A percentile compares a stretch with the other conserved stretches of the same genome.
phyloP scores from a whole-genome alignment of 2,113 vertebrate species.

The Zingel zingel region DNA sequence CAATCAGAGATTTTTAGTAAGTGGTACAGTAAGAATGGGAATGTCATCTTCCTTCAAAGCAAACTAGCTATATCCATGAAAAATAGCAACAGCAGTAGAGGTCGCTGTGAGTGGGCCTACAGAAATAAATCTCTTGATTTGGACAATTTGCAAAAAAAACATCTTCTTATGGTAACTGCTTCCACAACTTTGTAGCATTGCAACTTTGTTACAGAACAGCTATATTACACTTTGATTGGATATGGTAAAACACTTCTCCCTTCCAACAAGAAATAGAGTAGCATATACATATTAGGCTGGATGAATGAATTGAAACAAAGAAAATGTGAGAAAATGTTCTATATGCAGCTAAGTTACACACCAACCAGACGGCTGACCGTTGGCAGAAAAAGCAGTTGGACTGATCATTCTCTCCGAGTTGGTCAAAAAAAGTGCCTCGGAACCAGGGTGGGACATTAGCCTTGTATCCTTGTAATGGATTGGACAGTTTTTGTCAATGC shows the following conservation, averaged over 20 bases:
- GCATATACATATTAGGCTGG: not conserved
- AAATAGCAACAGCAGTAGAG: not conserved
- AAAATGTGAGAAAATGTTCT: too few relatives aligned
- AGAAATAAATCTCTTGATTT: not conserved
- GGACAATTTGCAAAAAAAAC: not conserved
- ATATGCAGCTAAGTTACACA: too few relatives aligned
- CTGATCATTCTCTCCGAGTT: too few relatives aligned
- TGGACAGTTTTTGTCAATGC: too few relatives aligned
- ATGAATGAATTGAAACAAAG: not conserved
- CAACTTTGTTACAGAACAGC: not conserved
- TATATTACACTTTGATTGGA: not conserved
- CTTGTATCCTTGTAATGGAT: too few relatives aligned
- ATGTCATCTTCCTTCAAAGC: not conserved
- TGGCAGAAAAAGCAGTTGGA: too few relatives aligned
- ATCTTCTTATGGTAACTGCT: not conserved
- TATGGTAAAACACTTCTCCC: not conserved
- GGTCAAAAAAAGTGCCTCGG: too few relatives aligned
- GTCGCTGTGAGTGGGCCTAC: not conserved
- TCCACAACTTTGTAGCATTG: not conserved
- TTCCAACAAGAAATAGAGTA: not conserved
- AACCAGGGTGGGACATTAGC: too few relatives aligned
- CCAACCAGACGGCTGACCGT: too few relatives aligned
- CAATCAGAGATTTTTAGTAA: not conserved
- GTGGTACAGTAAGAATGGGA: not conserved
- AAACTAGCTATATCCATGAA: not conserved